Conservation (phyloP, 1,140 invertebrate species). For the Manduca sexta region DNA sequence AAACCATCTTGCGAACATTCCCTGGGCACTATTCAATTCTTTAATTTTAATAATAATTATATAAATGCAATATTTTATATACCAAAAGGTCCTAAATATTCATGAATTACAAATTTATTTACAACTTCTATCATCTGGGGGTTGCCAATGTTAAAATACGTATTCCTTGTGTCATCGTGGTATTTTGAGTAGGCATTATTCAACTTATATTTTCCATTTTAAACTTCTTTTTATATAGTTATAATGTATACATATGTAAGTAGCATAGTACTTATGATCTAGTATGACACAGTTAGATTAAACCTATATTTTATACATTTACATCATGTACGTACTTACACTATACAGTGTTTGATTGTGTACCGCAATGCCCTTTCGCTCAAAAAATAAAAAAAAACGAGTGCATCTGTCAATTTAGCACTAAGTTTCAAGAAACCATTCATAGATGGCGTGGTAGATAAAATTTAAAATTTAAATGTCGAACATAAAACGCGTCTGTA, state of each 20-base stretch:
- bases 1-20: conserved; percentile 65
- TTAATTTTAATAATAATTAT: conserved; percentile 31
- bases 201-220: conserved; percentile 64
- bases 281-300: conserved; percentile 71
- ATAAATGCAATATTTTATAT: conserved; percentile 66
- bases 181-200: conserved; percentile 45
- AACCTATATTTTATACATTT: conserved; percentile 63
- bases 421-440: neutral
- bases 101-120: conserved; percentile 64
- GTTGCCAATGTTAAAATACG: conserved; percentile 30
- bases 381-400: too few species aligned
- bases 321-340: conserved; percentile 60
- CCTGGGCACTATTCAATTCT: conserved; percentile 38
- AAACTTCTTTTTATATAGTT: conserved; percentile 63
- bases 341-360: conserved; percentile 47
- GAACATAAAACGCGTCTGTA: neutral
- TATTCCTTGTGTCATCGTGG: conserved; percentile 22
- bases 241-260: conserved; percentile 66
- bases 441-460: conserved; percentile 1
- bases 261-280: conserved; percentile 67
- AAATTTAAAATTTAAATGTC: conserved; percentile 1
- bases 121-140: conserved; percentile 40
- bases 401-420: too few species aligned
- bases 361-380: conserved; percentile 28
- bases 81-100: conserved; percentile 52